These are phyloP conservation scores for Drosophila leontia DNA, from an alignment of 1,140 invertebrate genomes.

Conservation along the genomic window DNA sequence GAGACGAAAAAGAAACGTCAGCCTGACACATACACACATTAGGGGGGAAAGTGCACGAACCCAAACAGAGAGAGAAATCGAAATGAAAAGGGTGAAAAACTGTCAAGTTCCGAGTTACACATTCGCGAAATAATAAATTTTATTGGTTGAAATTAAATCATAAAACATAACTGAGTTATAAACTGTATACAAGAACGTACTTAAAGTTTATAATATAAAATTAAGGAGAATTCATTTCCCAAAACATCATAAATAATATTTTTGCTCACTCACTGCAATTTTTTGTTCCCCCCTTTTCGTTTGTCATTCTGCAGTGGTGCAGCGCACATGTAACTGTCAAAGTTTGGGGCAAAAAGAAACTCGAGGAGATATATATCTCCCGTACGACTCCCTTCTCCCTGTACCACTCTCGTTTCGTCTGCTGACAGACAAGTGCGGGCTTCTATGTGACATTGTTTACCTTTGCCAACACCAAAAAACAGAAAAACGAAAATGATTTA, in stretches of 20 bases:
- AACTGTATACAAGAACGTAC: too few relatives aligned
- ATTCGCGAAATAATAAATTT: not conserved
- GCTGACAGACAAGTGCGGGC: slow-evolving; percentile 53
- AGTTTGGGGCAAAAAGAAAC: slow-evolving; percentile 36
- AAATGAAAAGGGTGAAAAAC: slow-evolving; percentile 1
- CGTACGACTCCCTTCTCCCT: not conserved
- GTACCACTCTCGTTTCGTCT: not conserved
- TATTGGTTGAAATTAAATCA: not conserved
- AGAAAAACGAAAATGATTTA: slow-evolving; percentile 50
- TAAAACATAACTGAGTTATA: not conserved
- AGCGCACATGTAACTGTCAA: slow-evolving; percentile 68
- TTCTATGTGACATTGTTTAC: slow-evolving; percentile 75
- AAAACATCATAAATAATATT: slow-evolving; percentile 4
- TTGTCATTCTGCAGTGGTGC: slow-evolving; percentile 64
- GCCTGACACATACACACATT: slow-evolving; percentile 19
- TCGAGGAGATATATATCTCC: slow-evolving; percentile 59
- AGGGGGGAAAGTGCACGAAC: slow-evolving; percentile 14
- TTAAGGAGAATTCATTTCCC: not conserved
- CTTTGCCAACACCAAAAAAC: slow-evolving; percentile 54
- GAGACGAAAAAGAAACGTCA: slow-evolving; percentile 41
- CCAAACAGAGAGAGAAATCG: slow-evolving; percentile 11
- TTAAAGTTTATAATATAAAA: not conserved
- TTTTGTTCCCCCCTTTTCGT: slow-evolving; percentile 22
- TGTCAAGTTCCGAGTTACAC: not conserved
- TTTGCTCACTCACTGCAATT: slow-evolving; percentile 47